Base-by-base conservation (phyloP, 2,797 vertebrate genomes). In the Chromis chromis region DNA sequence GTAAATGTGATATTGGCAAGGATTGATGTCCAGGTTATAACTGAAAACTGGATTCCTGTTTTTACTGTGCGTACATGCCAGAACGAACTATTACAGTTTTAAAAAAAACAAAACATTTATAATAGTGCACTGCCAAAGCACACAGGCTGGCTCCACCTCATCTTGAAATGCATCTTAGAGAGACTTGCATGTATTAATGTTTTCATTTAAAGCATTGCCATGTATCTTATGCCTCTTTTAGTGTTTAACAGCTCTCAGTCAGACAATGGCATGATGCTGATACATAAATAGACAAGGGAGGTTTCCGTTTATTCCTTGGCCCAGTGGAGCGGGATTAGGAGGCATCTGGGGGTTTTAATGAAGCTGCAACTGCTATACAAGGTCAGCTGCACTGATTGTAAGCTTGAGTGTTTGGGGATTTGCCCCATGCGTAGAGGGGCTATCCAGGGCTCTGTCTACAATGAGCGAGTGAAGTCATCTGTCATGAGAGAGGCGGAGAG, bases 391-490 rank as follows among this genome's bases (percentile, higher is more conserved):
- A 64, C 57, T 21, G 46, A 64, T 55, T 77, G 79, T 81, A 64
- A 65, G 58, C 2, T 53, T 65, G 74, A 78, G 78, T 63, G 64
- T 78, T 77, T 83, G 64, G 84, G 86, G 84, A 88, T 90, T 91
- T 90, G 52, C 76, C 40, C 17, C 81, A 77, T 87, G 78, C 83
- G 74, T 70, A 28, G 46, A 39, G 77, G 81, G 82, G 80, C 44
- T 71, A 76, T 79, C 69, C 65, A 74, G 74, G 76, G 81, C 76
- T 86, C 59, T 71, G 80, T 84, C 83, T 52, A 71, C 68, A 82
- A 70, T 68, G 80, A 91, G 82, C 84, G 79, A 89, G 81, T 93
- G 86, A 91, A 92, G 88, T 93, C 91, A 93, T 92, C 83, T 77
- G 76, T 90, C 84, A 89, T 79, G 74, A 86, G 74, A 79, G 67